Evolutionary conservation across 2,888 invertebrate species (phyloP).

Genomic region (Lithophane ornitopus): DNA sequence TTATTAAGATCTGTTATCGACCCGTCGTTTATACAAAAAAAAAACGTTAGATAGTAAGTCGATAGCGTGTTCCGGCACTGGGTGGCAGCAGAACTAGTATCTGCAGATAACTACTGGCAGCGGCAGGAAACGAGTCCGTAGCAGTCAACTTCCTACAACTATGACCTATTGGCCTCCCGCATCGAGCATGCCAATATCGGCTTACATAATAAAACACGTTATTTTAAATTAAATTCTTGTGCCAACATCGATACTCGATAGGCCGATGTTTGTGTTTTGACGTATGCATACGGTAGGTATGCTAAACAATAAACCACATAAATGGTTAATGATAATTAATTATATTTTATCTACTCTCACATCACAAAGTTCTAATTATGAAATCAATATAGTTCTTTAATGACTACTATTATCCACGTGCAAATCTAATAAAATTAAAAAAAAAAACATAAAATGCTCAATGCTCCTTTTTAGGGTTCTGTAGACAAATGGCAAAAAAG

Average conservation of each 20-base stretch:
- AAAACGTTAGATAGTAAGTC: slow-evolving; percentile 7
- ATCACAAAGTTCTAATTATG: neutral
- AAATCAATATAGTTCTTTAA: neutral
- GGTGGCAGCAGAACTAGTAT: slow-evolving; percentile 5
- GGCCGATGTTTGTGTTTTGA: slow-evolving; percentile 10
- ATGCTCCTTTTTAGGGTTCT: neutral
- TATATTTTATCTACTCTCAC: neutral
- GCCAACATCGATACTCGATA: slow-evolving; percentile 5
- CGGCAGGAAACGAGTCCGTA: slow-evolving; percentile 50
- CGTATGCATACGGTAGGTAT: neutral
- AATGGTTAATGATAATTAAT: neutral
- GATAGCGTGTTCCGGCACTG: slow-evolving; percentile 34
- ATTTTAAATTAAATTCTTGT: slow-evolving; percentile 19
- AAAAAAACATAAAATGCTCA: neutral
- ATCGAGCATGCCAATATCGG: slow-evolving; percentile 33
- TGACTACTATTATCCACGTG: neutral
- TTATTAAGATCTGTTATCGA: neutral
- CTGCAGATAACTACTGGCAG: slow-evolving; percentile 43
- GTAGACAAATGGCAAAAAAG: neutral
- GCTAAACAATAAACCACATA: neutral
- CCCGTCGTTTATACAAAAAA: slow-evolving; percentile 3
- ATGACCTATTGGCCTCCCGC: slow-evolving; percentile 26
- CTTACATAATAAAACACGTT: slow-evolving; percentile 18
- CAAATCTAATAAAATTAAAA: neutral
- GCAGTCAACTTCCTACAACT: slow-evolving; percentile 48